Evolutionary conservation across 2,113 vertebrate genomes (phyloP).

Genomic region (Stegastes partitus): DNA sequence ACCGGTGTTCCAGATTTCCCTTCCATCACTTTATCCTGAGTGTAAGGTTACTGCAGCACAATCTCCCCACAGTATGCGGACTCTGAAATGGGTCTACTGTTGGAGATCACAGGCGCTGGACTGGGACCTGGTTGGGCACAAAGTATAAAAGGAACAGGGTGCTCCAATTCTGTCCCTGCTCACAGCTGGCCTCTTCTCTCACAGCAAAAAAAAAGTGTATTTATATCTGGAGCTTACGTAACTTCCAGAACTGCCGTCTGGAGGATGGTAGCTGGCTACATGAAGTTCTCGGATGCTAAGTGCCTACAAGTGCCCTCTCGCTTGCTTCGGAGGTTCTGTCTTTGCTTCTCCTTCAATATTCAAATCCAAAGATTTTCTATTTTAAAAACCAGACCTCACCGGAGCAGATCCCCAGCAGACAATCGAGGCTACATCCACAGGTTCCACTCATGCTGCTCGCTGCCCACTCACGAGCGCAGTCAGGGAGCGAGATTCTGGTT

Average conservation of each 20-base stretch:
- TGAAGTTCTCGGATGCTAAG: constrained; percentile 45
- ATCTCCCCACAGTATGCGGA: constrained; percentile 40
- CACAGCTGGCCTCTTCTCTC: constrained; percentile 79
- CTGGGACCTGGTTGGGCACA: constrained; percentile 61
- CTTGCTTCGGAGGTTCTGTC: constrained; percentile 32
- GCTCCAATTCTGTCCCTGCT: constrained; percentile 83
- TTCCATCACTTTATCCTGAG: constrained; percentile 40
- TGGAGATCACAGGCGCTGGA: constrained; percentile 57
- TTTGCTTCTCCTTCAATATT: constrained; percentile 38
- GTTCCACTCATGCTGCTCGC: constrained; percentile 10
- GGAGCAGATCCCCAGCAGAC: constrained; percentile 35
- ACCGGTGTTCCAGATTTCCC: constrained; percentile 53
- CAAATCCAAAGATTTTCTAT: constrained; percentile 24
- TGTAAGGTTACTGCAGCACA: constrained; percentile 61
- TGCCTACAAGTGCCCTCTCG: constrained; percentile 34
- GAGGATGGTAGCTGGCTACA: constrained; percentile 48
- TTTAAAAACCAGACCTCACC: constrained; percentile 31
- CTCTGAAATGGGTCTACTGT: constrained; percentile 62
- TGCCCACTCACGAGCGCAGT: constrained; percentile 32
- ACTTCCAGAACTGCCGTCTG: constrained; percentile 64
- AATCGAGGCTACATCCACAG: constrained; percentile 2
- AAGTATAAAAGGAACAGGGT: constrained; percentile 80
- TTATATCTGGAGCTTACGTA: constrained; percentile 73
- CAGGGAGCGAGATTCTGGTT: constrained; percentile 5
- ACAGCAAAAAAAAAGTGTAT: constrained; percentile 60